Base-by-base conservation (phyloP, 2,888 invertebrate species). In the Asteroscopus sphinx region DNA sequence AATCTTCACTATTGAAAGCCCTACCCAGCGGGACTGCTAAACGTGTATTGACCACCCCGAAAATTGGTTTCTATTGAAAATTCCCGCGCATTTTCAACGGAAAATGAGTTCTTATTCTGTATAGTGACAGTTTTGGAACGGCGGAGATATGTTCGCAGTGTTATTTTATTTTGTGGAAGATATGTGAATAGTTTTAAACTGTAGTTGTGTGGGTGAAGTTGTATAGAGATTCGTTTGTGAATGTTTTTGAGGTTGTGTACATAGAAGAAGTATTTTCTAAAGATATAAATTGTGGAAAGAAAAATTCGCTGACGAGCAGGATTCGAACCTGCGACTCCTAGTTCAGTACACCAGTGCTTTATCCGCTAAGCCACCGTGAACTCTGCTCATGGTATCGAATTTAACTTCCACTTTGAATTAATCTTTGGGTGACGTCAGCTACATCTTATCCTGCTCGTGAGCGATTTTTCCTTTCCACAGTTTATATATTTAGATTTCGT, bases 1-100 rank as follows among this genome's bases (percentile, higher is more conserved):
- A 86, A 85, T 85, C 80, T 82, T 69, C 80, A 78, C 81, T 83
- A 87, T 89, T 86, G 86, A 82, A 78, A 77, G 52, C 49, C 32
- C 41, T 60, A 56, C 69, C 78, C 72, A 68, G 69, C 37, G 67
- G 59, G 60, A 49, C 70, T 73, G 68, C 75, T 79, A 79, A 81
- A 81, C 80, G 81, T 80, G 80, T 80, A 82, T 79, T 75, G 74
- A 76, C 77, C 76, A 71, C 67, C 54, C 61, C 66, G 66, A 77
- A 83, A 84, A 85, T 81, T 82, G 81, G 78, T 80, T 84, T 80
- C 80, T 66, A 80, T 83, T 80, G 77, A 81, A 82, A 76, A 77
- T 77, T 75, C 66, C 44, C 21, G 12, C 37, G 54, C 53, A 57
- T 71, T 67, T 61, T 68, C 52, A 47, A 60, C 46, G 56, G 35